A percentile compares a stretch with the other conserved stretches of the same genome.
phyloP scores from a whole-genome alignment of 2,888 invertebrate species.

The Platypus cylindrus region DNA sequence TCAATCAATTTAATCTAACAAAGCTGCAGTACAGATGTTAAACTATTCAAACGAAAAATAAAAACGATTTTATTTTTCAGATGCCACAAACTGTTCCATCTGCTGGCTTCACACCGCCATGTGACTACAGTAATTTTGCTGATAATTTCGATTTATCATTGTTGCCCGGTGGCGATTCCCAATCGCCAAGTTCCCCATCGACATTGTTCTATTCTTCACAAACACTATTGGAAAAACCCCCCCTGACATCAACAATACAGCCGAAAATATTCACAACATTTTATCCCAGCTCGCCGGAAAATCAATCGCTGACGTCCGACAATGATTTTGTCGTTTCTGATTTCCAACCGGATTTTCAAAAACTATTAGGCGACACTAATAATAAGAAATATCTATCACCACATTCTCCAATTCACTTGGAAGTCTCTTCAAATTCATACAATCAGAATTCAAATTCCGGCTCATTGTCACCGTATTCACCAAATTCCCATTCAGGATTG shows the following conservation, averaged over 20 bases:
- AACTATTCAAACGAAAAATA: too few relatives aligned
- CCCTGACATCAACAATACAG: slow-evolving; percentile 22
- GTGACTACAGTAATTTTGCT: slow-evolving; percentile 48
- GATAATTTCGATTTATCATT: slow-evolving; percentile 62
- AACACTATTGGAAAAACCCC: slow-evolving; percentile 26
- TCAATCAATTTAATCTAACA: too few relatives aligned
- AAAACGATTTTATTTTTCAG: slow-evolving; percentile 44
- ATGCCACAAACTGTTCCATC: slow-evolving; percentile 76
- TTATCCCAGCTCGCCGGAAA: slow-evolving; percentile 26
- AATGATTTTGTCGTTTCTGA: slow-evolving; percentile 21
- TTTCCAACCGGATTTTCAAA: slow-evolving; percentile 32
- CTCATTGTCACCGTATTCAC: slow-evolving; percentile 31
- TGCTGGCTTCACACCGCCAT: slow-evolving; percentile 63
- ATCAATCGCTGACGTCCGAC: slow-evolving; percentile 20
- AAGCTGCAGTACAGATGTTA: too few relatives aligned
- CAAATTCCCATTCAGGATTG: slow-evolving; percentile 34
- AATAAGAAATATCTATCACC: slow-evolving; percentile 24
- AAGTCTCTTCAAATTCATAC: slow-evolving; percentile 29
- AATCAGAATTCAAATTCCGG: slow-evolving; percentile 26
- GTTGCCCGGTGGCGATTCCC: slow-evolving; percentile 49
- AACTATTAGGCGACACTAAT: slow-evolving; percentile 27
- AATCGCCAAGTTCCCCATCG: slow-evolving; percentile 44
- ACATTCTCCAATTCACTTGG: slow-evolving; percentile 36
- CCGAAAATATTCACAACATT: slow-evolving; percentile 31
- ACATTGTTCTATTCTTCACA: slow-evolving; percentile 27